Evolutionary conservation across 2,888 invertebrate genomes (phyloP), one percentile per base, ranked within the genome.

Genomic region (Charanyca ferruginea): DNA sequence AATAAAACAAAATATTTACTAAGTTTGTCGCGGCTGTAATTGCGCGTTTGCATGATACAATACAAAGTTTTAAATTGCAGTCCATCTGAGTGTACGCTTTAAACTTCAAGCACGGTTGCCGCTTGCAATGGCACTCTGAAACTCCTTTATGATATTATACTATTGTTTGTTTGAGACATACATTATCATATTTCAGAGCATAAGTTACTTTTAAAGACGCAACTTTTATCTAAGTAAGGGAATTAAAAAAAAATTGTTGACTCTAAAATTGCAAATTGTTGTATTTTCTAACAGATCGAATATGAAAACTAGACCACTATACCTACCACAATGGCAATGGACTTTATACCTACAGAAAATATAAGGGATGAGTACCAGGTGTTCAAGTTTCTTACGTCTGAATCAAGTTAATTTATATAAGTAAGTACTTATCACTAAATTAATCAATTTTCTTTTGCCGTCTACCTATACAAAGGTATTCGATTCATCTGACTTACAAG

Each of bases 61-160:
- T 32, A 35, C 16, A 42, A 72, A 68, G 25, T 73, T 73, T 53
- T 5, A 65, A 65, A 73, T 47, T 68, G 47, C 47, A 52, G 18
- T 73, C 20, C 32, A 51, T 25, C 18, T 25, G 5, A 64, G 32
- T 35, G 32, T 42, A 68, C 8, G 52, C 52, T 47, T 18, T 11
- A 70, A 68, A 72, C 23, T 52, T 41, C 45, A 41, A 25, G 47
- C 28, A 35, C 7, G 3, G 18, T 45, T 28, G 18, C n/a, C n/a
- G 45, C 45, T 71, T 20, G 11, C 16, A 63, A 44, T 41, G 13
- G 22, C 23, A 23, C n/a, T 71, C 63, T n/a, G 2, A 51, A 71
- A 63, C 22, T 52, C 20, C 23, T 25, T 70, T 66, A 48, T 66
- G 41, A 48, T n/a, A 69, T 47, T 66, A 11, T 38, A 38, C 3